A percentile compares a stretch with the other conserved stretches of the same genome.
These are phyloP conservation scores for Herpetotheres cachinnans DNA, from an alignment of 2,113 vertebrate species.

Conservation along the genomic window DNA sequence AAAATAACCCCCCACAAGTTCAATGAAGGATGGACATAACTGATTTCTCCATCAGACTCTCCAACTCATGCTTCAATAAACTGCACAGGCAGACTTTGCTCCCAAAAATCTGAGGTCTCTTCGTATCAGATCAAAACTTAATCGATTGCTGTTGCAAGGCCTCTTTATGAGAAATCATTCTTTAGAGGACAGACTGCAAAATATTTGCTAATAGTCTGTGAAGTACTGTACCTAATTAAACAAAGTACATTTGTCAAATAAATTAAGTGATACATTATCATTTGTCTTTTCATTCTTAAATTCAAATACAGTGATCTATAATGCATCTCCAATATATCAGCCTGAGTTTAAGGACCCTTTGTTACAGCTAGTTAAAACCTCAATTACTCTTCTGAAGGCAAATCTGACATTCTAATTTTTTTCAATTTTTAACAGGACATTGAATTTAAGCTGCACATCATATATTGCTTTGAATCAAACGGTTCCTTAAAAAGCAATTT, in stretches of 20 bases:
- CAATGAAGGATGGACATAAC: background rate
- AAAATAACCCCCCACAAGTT: background rate
- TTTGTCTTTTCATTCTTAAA: background rate
- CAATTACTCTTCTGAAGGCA: background rate
- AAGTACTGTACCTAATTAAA: slow-evolving; percentile 19
- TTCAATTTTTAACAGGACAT: background rate
- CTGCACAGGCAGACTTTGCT: background rate
- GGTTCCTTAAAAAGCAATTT: background rate
- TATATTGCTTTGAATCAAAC: background rate
- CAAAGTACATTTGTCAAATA: slow-evolving; percentile 39
- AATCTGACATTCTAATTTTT: background rate
- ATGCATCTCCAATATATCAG: background rate
- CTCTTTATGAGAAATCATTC: background rate
- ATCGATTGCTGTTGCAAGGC: background rate
- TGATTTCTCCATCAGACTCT: background rate
- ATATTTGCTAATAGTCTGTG: background rate
- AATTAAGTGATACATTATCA: slow-evolving; percentile 10
- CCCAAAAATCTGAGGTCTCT: background rate
- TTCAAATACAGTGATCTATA: background rate
- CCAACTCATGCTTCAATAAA: background rate
- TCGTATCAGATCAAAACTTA: background rate
- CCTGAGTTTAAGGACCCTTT: background rate
- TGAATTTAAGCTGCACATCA: background rate
- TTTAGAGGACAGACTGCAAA: background rate
- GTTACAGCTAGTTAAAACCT: background rate